phyloP scores from a whole-genome alignment of 2,113 vertebrate genomes.

The Equus przewalskii region DNA sequence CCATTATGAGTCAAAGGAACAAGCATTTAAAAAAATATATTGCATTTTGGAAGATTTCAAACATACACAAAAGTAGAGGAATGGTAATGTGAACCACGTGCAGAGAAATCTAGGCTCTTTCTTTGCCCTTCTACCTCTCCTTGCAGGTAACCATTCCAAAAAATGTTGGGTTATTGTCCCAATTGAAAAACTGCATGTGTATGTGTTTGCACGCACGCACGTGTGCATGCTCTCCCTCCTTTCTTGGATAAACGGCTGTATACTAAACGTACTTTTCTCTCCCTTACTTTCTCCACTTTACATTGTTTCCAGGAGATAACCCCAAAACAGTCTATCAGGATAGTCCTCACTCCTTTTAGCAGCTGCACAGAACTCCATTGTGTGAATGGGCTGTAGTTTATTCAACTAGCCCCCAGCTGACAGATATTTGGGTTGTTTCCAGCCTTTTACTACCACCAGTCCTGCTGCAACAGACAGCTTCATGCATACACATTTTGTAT shows the following conservation, averaged over 20 bases:
- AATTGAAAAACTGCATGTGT: background rate
- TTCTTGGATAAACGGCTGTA: background rate
- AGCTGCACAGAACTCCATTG: background rate
- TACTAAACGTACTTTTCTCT: background rate
- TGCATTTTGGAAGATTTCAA: constrained; percentile 8
- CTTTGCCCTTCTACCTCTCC: background rate
- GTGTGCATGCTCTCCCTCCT: no score
- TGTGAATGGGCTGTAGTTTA: background rate
- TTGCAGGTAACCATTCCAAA: background rate
- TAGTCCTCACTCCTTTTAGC: background rate
- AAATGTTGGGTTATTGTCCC: background rate
- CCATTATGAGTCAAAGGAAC: background rate
- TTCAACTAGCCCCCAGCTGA: background rate
- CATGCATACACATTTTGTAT: background rate
- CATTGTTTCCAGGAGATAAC: background rate
- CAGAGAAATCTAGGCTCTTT: background rate
- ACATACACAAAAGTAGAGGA: background rate
- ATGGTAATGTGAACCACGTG: background rate
- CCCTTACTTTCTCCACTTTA: background rate
- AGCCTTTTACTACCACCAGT: background rate
- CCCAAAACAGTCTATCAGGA: background rate
- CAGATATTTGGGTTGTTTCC: background rate
- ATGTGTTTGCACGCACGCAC: background rate
- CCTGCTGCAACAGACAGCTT: background rate
- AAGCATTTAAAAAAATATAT: background rate